phyloP scores from a whole-genome alignment of 2,113 vertebrate species.

The Xiphophorus couchianus region DNA sequence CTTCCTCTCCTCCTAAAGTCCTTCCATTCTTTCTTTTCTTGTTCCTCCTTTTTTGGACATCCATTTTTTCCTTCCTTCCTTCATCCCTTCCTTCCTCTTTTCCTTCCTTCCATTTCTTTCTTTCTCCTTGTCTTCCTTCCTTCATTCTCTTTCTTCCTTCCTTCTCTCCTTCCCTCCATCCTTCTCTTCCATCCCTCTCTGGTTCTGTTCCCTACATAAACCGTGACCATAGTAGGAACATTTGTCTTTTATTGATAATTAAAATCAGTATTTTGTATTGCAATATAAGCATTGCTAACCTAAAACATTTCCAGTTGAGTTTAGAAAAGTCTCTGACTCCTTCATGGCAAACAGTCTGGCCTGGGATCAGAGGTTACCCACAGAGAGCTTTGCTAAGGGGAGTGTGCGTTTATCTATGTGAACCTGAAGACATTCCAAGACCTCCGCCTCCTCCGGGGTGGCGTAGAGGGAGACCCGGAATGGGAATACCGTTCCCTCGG shows the following conservation, averaged over 20 bases:
- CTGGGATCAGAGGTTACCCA: neutral
- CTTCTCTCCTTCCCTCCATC: too few relatives aligned
- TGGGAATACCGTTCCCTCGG: conserved; percentile 8
- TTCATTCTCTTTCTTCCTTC: neutral
- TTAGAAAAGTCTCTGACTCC: neutral
- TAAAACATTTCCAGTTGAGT: neutral
- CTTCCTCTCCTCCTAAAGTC: too few relatives aligned
- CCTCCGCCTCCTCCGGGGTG: conserved; percentile 13
- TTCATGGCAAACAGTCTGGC: neutral
- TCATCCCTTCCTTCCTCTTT: too few relatives aligned
- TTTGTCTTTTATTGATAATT: too few relatives aligned
- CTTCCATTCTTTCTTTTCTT: too few relatives aligned
- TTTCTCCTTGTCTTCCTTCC: neutral
- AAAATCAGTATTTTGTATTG: neutral
- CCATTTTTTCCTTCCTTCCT: too few relatives aligned
- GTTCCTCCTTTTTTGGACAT: too few relatives aligned
- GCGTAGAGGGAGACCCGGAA: conserved; percentile 4
- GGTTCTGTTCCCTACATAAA: too few relatives aligned
- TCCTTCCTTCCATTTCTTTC: too few relatives aligned
- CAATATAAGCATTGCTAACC: neutral
- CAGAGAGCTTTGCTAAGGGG: neutral
- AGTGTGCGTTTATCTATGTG: conserved; percentile 20
- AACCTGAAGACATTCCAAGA: conserved; percentile 23
- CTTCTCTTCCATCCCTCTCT: too few relatives aligned
- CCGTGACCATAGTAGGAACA: too few relatives aligned